These are phyloP conservation scores for Agrotis ipsilon DNA, from an alignment of 2,888 invertebrate species.

Conservation along the genomic window DNA sequence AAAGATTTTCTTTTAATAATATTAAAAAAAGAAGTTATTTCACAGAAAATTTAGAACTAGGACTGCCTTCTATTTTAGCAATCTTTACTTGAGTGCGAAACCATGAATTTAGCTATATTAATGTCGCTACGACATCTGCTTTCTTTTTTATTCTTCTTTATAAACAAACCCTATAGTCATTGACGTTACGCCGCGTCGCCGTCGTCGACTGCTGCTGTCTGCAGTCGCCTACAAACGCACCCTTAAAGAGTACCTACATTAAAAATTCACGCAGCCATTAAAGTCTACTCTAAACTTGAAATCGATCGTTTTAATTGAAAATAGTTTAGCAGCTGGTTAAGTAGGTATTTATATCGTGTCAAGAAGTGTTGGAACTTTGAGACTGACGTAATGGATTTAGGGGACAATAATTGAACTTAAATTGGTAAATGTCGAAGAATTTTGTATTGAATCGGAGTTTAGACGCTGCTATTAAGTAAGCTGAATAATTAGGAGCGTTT, in stretches of 20 bases:
- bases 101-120: too few species aligned
- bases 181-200: too few species aligned
- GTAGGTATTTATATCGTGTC: conserved; percentile 10
- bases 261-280: conserved; percentile 4
- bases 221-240: background rate
- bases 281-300: background rate
- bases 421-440: background rate
- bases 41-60: too few species aligned
- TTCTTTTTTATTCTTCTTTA: too few species aligned
- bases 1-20: too few species aligned
- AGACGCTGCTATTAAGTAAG: background rate
- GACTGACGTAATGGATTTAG: conserved; percentile 6
- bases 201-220: too few species aligned
- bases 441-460: background rate
- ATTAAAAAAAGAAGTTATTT: too few species aligned
- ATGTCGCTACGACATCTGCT: too few species aligned
- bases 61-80: too few species aligned
- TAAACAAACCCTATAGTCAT: too few species aligned
- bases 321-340: conserved; percentile 4
- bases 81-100: too few species aligned
- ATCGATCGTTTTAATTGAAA: conserved; percentile 34
- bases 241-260: conserved; percentile 4
- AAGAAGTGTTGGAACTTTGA: background rate
- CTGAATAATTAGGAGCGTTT: too few species aligned
- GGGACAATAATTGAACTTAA: background rate